Conservation (phyloP, 1,140 invertebrate species). For the Hylyphantes graminicola region DNA sequence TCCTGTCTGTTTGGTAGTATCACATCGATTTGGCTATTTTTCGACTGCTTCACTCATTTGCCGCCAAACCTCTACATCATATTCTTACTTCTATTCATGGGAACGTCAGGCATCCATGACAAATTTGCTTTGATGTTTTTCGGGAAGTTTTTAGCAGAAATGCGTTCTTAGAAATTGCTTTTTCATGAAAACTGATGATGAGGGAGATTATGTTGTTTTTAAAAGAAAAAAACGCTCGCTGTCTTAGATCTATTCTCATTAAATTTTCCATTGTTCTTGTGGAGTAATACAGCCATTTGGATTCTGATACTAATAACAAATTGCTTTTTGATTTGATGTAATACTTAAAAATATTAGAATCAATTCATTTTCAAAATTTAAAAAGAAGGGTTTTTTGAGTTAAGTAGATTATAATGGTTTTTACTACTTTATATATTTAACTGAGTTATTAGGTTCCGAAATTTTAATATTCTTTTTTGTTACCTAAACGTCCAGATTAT, state of each 20-base stretch:
- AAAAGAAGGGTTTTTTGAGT: too few species aligned
- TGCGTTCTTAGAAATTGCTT: conserved; percentile 19
- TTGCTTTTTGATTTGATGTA: neutral
- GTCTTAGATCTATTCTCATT: conserved; percentile 33
- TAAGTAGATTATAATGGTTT: too few species aligned
- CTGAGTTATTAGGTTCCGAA: too few species aligned
- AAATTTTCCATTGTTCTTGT: neutral
- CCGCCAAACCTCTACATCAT: neutral
- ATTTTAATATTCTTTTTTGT: too few species aligned
- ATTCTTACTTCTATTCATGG: neutral
- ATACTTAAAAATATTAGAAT: neutral
- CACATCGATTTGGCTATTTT: too few species aligned
- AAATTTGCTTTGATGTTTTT: conserved; percentile 44
- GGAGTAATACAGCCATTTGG: neutral
- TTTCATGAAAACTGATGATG: conserved; percentile 48
- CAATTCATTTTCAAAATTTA: too few species aligned
- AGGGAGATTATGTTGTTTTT: conserved; percentile 33
- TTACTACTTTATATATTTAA: too few species aligned
- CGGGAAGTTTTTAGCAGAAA: conserved; percentile 14
- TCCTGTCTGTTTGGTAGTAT: too few species aligned
- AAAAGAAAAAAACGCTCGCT: too few species aligned
- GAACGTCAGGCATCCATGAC: conserved; percentile 36
- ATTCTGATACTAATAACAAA: neutral
- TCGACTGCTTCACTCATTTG: too few species aligned
- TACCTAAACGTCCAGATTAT: too few species aligned